phyloP scores from a whole-genome alignment of 2,888 invertebrate genomes.

The Ernsta delagoae region DNA sequence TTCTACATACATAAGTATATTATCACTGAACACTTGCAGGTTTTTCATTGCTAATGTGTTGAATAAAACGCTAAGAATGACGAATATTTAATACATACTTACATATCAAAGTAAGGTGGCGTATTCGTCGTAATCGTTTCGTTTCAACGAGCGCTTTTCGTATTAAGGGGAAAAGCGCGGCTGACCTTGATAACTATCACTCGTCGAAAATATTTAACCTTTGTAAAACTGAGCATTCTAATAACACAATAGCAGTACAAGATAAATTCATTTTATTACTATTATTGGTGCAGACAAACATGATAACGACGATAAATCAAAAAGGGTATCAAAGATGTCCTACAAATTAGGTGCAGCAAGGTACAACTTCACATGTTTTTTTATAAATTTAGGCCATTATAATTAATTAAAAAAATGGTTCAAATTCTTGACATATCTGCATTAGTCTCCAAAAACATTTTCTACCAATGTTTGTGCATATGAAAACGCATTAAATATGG shows the following conservation, averaged over 20 bases:
- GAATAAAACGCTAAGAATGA: conserved; percentile 23
- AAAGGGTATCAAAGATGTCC: neutral
- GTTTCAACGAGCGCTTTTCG: conserved; percentile 44
- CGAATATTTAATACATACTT: neutral
- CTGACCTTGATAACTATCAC: conserved; percentile 40
- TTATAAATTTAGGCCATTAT: conserved; percentile 31
- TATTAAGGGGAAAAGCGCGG: conserved; percentile 42
- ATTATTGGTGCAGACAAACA: conserved; percentile 9
- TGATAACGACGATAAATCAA: neutral
- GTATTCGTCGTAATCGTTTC: conserved; percentile 19
- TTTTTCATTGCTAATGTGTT: conserved; percentile 32
- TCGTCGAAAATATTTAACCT: conserved; percentile 14
- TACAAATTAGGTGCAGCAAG: neutral
- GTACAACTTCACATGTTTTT: neutral
- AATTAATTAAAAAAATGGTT: conserved; percentile 2
- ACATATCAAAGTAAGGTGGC: neutral
- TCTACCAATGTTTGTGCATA: conserved; percentile 11
- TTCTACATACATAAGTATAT: conserved; percentile 42
- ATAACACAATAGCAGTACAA: conserved; percentile 24
- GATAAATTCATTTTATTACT: conserved; percentile 6
- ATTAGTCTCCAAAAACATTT: conserved; percentile 11
- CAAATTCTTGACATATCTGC: neutral
- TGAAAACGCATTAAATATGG: conserved; percentile 21
- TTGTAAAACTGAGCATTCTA: conserved; percentile 21
- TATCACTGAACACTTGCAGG: conserved; percentile 44